A percentile compares a stretch with the other conserved stretches of the same genome.
Conservation (phyloP, 2,113 vertebrate species). For the Calyptommatus sinebrachiatus region DNA sequence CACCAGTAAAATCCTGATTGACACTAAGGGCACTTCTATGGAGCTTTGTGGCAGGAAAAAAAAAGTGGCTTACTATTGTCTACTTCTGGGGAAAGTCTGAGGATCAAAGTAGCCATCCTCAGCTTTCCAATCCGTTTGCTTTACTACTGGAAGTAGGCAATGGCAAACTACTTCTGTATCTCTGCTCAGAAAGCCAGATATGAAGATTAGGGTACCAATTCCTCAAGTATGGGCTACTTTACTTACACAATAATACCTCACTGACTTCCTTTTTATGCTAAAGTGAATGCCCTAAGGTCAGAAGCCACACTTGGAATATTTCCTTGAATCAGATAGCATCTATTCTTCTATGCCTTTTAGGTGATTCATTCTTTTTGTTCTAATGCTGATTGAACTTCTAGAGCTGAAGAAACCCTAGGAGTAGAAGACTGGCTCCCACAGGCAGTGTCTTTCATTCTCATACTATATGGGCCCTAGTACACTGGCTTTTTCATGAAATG, state of each 20-base stretch:
- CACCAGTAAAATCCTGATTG: too few species aligned
- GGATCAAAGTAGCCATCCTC: too few species aligned
- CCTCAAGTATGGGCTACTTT: not conserved
- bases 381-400: not conserved
- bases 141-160: too few species aligned
- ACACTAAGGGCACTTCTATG: too few species aligned
- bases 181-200: not conserved
- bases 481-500: too few species aligned
- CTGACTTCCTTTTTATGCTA: not conserved
- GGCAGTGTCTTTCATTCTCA: too few species aligned
- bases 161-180: too few species aligned
- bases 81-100: too few species aligned
- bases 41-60: too few species aligned
- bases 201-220: not conserved
- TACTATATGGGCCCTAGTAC: too few species aligned
- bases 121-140: too few species aligned
- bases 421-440: not conserved
- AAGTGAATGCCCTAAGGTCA: not conserved
- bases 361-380: slow-evolving; percentile 16
- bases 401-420: not conserved
- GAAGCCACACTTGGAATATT: not conserved
- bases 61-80: too few species aligned
- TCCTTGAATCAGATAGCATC: slow-evolving; percentile 2
- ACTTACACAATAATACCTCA: not conserved
- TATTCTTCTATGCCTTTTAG: slow-evolving; percentile 13